Evolutionary conservation across 1,140 invertebrate genomes (phyloP).

Genomic region (Ceratosolen fusciceps): DNA sequence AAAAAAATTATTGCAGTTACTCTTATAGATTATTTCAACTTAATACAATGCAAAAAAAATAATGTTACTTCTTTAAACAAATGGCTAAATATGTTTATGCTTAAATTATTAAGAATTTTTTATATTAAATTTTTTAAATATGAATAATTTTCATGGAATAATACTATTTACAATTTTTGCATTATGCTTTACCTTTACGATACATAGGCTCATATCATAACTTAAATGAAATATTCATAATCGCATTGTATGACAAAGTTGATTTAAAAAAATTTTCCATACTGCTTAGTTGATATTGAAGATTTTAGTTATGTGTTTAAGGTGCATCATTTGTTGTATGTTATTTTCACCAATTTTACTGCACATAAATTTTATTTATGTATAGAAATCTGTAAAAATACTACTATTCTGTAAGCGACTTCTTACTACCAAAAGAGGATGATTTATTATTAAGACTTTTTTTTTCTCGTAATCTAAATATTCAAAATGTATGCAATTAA

Average conservation of each 20-base stretch:
- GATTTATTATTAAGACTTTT: not conserved
- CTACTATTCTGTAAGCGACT: not conserved
- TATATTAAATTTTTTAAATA: not conserved
- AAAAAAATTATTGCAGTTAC: not conserved
- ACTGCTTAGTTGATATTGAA: not conserved
- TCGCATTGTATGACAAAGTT: not conserved
- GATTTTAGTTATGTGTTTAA: not conserved
- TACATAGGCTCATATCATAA: not conserved
- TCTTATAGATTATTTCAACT: not conserved
- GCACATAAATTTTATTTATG: not conserved
- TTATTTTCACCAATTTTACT: not conserved
- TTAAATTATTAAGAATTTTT: not conserved
- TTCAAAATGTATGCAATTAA: not conserved
- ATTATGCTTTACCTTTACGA: not conserved
- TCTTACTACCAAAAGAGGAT: not conserved
- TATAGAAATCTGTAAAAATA: not conserved
- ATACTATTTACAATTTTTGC: slow-evolving; percentile 14
- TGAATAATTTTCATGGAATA: not conserved
- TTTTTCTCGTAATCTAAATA: not conserved
- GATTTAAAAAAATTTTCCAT: not conserved
- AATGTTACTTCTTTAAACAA: not conserved
- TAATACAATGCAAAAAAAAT: not conserved
- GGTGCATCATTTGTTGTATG: not conserved
- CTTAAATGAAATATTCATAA: not conserved
- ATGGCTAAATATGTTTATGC: too few relatives aligned